Base-by-base conservation (phyloP, 2,113 vertebrate genomes). In the Accipiter cooperii region DNA sequence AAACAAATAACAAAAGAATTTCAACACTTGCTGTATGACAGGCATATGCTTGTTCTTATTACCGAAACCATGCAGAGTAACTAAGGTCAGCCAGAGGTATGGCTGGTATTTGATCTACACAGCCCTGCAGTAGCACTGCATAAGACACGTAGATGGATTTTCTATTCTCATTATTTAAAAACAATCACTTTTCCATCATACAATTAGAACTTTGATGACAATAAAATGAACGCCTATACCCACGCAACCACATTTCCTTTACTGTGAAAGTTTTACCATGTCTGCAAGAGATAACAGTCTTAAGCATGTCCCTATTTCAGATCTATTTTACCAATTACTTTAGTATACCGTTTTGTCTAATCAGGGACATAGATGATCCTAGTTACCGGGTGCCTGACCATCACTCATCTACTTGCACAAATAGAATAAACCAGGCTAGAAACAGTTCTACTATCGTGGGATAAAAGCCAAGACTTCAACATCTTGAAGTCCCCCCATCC, bases 1-100 rank as follows among this genome's bases (percentile, higher is more conserved):
- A 96, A 97, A 95, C 79, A 96, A 96, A 88, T 44, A 95, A 92
- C 82, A 87, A 75, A 95, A 63, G 93, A 31, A 85, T 89, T 94
- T 90, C 80, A 34, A 18, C 52, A 1, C 89, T 91, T 49, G 89
- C 84, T 60, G 76, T 5, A 33, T 13, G 89, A 13, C 79, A 69
- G 95, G 95, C 64, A 54, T 40, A 85, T 54, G 76, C 91, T 95
- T 82, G 84, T 82, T 95, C 76, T 47, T 64, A 28, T 21, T 54
- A 2, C 64, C 44, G 80, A 90, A 40, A 13, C 69, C 76, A n/a
- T 3, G 84, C 73, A 54, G 73, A 87, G 80, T 8, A 77, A 10
- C 46, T 17, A 3, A n/a, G 90, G 77, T 73, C 84, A 89, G 89
- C 36, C 91, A 17, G 77, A 89, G 94, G 82, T 47, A 76, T 46